Evolutionary conservation across 2,113 vertebrate genomes (phyloP).

Genomic region (Amphilophus citrinellus): DNA sequence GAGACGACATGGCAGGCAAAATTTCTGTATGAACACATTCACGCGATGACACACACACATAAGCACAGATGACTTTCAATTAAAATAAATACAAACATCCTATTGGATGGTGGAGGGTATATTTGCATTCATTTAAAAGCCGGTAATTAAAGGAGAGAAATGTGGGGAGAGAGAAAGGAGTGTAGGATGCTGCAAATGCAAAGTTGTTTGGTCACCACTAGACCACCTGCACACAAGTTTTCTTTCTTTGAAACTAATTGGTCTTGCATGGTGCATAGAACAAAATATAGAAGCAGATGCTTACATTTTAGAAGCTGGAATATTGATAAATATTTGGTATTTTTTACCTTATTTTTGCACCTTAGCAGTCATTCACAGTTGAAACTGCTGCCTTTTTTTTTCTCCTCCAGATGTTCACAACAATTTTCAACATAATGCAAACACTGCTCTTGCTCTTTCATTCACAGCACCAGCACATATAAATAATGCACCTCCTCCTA

Average conservation of each 20-base stretch:
- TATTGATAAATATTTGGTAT: not conserved
- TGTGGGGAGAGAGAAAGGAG: not conserved
- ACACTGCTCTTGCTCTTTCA: not conserved
- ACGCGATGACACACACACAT: not conserved
- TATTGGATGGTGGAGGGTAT: not conserved
- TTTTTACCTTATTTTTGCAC: not conserved
- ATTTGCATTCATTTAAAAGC: not conserved
- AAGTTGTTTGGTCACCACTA: not conserved
- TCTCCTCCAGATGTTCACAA: not conserved
- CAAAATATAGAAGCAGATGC: not conserved
- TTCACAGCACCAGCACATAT: constrained; percentile 20
- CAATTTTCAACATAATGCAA: not conserved
- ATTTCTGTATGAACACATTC: not conserved
- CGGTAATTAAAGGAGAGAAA: not conserved
- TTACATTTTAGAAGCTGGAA: not conserved
- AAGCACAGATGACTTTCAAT: not conserved
- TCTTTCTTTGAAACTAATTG: not conserved
- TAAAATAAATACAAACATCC: not conserved
- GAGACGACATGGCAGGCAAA: constrained; percentile 9
- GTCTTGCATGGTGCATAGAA: not conserved
- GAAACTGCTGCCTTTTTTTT: not conserved
- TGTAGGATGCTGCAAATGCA: not conserved
- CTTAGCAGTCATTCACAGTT: not conserved
- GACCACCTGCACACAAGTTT: not conserved
- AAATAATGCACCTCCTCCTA: constrained; percentile 20